These are phyloP conservation scores for Prionchulus punctatus DNA, from an alignment of 2,888 invertebrate species.

Conservation along the genomic window DNA sequence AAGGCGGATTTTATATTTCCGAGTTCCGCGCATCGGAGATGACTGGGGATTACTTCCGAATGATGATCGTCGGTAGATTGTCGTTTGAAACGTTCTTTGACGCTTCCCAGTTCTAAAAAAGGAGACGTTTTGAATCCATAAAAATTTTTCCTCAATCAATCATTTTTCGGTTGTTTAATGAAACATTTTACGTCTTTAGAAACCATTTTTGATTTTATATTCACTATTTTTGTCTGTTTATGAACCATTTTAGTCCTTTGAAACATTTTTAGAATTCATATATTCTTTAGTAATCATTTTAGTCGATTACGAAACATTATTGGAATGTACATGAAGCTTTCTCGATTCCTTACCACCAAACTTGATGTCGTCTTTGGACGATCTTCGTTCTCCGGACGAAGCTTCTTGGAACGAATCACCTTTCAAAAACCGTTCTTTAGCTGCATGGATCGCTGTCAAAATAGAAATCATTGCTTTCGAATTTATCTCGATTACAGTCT, in stretches of 20 bases:
- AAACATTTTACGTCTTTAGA: too few relatives aligned
- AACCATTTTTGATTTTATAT: too few relatives aligned
- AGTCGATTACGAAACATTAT: too few relatives aligned
- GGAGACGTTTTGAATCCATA: not conserved
- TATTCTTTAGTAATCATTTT: too few relatives aligned
- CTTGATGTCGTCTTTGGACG: conserved; percentile 23
- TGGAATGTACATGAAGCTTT: too few relatives aligned
- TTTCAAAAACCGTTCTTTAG: conserved; percentile 26
- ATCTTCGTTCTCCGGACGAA: conserved; percentile 20
- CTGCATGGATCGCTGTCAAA: conserved; percentile 23
- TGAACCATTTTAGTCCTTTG: too few relatives aligned
- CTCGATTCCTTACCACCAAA: conserved; percentile 19
- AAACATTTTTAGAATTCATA: too few relatives aligned
- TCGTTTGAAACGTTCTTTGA: conserved; percentile 24
- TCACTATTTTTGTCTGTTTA: too few relatives aligned
- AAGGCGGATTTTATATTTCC: conserved; percentile 25
- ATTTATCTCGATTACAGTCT: too few relatives aligned
- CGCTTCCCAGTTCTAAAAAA: conserved; percentile 21
- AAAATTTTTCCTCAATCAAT: too few relatives aligned
- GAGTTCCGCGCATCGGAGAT: conserved; percentile 18
- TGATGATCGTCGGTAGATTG: not conserved
- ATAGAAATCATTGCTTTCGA: too few relatives aligned
- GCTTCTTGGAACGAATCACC: conserved; percentile 23
- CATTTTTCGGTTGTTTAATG: too few relatives aligned
- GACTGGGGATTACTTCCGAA: conserved; percentile 15